phyloP scores from a whole-genome alignment of 2,113 vertebrate genomes.

The Felis chaus region DNA sequence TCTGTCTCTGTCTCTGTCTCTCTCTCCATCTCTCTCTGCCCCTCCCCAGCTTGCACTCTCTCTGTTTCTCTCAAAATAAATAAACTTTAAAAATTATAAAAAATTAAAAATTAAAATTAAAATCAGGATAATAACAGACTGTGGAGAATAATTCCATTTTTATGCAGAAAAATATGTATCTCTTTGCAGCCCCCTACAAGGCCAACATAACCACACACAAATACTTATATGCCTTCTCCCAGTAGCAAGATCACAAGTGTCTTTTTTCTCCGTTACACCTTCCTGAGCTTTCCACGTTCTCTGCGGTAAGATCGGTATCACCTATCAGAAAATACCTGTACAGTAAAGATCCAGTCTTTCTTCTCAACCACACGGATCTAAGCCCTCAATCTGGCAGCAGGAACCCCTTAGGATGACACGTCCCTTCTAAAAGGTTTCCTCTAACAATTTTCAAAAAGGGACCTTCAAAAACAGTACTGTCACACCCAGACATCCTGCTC shows the following conservation, averaged over 20 bases:
- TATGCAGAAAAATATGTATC: background rate
- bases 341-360: background rate
- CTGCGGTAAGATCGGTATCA: background rate
- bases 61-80: no score
- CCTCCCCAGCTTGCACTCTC: no score
- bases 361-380: background rate
- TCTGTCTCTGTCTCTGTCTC: no score
- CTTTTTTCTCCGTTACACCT: background rate
- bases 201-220: background rate
- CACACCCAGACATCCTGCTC: background rate
- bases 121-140: background rate
- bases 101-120: no score
- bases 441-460: background rate
- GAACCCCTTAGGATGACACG: rapidly evolving
- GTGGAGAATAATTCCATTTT: background rate
- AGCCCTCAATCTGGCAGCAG: background rate
- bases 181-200: background rate
- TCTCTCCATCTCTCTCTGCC: no score
- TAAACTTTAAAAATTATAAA: no score
- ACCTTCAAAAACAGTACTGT: background rate
- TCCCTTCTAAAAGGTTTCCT: background rate
- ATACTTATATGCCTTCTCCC: background rate
- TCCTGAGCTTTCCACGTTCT: background rate
- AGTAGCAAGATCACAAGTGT: background rate
- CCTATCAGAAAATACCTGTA: background rate